These are phyloP conservation scores for Cyrtonyx montezumae DNA, from an alignment of 2,113 vertebrate genomes.

Conservation along the genomic window DNA sequence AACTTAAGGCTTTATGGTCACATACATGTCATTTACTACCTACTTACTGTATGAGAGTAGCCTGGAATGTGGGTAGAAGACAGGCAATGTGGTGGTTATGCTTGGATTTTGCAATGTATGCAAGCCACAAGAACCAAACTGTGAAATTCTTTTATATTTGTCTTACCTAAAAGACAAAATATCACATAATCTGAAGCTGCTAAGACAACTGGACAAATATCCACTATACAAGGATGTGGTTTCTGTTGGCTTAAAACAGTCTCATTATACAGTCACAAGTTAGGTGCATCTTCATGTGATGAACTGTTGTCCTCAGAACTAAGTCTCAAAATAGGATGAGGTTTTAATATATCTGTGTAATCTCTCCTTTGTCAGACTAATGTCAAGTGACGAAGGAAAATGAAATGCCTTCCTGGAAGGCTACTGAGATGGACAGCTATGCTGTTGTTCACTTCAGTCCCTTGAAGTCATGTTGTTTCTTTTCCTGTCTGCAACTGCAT, in stretches of 20 bases:
- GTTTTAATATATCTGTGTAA: background rate
- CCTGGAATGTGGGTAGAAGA: background rate
- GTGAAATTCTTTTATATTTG: background rate
- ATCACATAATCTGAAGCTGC: background rate
- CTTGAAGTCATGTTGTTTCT: background rate
- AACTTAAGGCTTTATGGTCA: background rate
- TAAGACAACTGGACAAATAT: background rate
- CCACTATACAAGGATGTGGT: background rate
- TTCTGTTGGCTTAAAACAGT: background rate
- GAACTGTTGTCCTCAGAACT: background rate
- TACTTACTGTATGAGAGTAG: background rate
- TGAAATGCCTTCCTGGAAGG: background rate
- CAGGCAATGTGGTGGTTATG: background rate
- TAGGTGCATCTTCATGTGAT: background rate
- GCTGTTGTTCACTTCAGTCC: rapidly evolving
- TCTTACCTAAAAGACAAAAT: background rate
- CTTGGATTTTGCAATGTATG: background rate
- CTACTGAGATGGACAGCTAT: background rate
- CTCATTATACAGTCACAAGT: background rate
- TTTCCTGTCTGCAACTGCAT: background rate
- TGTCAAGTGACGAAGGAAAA: background rate
- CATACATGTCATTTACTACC: background rate
- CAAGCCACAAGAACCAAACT: background rate
- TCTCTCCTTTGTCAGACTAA: background rate
- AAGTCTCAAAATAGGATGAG: background rate